These are phyloP conservation scores for Copsychus sechellarum DNA, from an alignment of 2,113 vertebrate genomes.

Conservation along the genomic window DNA sequence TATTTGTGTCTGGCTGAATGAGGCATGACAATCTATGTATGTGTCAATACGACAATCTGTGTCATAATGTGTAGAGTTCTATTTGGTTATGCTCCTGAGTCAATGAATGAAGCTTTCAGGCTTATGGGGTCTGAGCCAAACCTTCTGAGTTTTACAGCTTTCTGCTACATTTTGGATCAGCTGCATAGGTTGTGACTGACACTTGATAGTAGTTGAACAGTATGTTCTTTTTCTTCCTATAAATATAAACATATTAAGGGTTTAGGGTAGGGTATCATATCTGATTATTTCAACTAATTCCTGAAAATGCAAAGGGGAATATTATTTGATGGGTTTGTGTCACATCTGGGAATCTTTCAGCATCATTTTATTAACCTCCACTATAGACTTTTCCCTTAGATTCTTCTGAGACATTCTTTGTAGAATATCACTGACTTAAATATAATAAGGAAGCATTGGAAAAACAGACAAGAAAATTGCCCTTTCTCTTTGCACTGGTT, in stretches of 20 bases:
- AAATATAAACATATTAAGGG: not conserved
- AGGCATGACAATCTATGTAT: not conserved
- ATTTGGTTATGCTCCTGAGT: not conserved
- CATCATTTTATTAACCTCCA: not conserved
- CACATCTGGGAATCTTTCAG: not conserved
- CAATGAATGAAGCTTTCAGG: not conserved
- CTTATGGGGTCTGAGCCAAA: not conserved
- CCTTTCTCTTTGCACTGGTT: not conserved
- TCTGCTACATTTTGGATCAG: not conserved
- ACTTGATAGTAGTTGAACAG: not conserved
- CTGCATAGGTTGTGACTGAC: not conserved
- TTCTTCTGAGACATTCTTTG: not conserved
- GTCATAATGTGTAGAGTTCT: not conserved
- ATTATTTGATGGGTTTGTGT: not conserved
- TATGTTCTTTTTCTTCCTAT: not conserved
- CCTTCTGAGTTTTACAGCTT: not conserved
- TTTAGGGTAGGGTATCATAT: not conserved
- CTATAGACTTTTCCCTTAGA: not conserved
- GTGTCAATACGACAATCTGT: no score
- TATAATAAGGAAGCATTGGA: not conserved
- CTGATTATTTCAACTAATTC: not conserved
- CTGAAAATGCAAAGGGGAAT: not conserved
- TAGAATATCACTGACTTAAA: not conserved
- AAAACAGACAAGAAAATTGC: not conserved
- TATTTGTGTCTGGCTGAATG: not conserved